phyloP scores from a whole-genome alignment of 2,888 invertebrate species.

The Zelleria hepariella region DNA sequence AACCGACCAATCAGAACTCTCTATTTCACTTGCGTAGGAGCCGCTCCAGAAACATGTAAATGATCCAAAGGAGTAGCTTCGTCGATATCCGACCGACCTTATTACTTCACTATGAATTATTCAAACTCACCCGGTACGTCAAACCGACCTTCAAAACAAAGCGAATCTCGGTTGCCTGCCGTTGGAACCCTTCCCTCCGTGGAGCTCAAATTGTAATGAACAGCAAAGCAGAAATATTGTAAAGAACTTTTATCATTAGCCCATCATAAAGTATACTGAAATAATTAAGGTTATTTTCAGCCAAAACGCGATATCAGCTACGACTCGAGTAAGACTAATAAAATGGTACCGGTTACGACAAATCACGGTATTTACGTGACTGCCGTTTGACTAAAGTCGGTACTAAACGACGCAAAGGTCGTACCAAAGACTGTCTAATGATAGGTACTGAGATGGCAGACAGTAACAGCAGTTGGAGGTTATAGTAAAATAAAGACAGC shows the following conservation, averaged over 20 bases:
- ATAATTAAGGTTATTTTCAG: background rate
- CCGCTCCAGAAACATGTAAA: conserved; percentile 28
- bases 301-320: background rate
- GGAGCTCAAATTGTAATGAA: background rate
- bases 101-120: conserved; percentile 42
- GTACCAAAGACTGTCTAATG: conserved; percentile 14
- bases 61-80: conserved; percentile 27
- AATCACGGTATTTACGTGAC: conserved; percentile 49
- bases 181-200: background rate
- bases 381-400: conserved; percentile 35
- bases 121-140: conserved; percentile 25
- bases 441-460: background rate
- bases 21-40: conserved; percentile 19
- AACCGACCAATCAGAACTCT: conserved; percentile 28
- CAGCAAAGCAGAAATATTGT: background rate
- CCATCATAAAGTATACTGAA: background rate
- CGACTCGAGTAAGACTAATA: conserved; percentile 13
- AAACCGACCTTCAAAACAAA: background rate
- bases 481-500: background rate
- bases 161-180: background rate
- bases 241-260: background rate
- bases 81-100: conserved; percentile 26
- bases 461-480: background rate
- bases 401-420: conserved; percentile 33
- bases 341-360: conserved; percentile 46